Percentiles rank a stretch among this genome's conserved stretches.
phyloP scores from a whole-genome alignment of 2,113 vertebrate genomes.

The Cyprinodon tularosa region DNA sequence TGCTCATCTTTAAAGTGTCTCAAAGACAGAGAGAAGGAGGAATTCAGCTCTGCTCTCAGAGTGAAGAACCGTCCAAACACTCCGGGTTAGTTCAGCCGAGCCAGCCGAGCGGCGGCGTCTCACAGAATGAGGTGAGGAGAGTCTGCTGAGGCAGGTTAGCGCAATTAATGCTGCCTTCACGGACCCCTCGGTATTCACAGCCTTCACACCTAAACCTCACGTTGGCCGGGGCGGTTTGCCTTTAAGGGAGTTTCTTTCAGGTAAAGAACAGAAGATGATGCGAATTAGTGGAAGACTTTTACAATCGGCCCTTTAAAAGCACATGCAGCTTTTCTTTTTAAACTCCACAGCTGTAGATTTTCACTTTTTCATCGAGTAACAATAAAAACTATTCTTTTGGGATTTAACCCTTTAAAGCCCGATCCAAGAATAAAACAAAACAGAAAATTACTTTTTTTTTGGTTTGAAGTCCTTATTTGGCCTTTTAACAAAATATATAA shows the following conservation, averaged over 20 bases:
- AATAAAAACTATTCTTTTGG: too few species aligned
- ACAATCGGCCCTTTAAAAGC: neutral
- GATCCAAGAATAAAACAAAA: too few species aligned
- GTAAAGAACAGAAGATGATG: too few species aligned
- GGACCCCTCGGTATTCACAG: neutral
- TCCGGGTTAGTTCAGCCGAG: neutral
- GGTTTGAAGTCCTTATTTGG: too few species aligned
- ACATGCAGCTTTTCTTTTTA: neutral
- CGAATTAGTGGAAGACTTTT: neutral
- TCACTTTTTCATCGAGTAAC: neutral
- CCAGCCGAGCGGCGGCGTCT: slow-evolving; percentile 33
- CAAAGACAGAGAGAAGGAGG: slow-evolving; percentile 1
- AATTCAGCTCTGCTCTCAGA: neutral
- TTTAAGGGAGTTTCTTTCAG: too few species aligned
- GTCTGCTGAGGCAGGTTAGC: neutral
- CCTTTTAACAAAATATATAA: too few species aligned
- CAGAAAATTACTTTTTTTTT: too few species aligned
- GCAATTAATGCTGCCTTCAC: neutral
- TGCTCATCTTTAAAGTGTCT: slow-evolving; percentile 66
- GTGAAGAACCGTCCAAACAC: too few species aligned
- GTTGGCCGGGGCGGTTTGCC: neutral
- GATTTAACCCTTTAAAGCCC: too few species aligned
- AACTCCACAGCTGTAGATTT: neutral
- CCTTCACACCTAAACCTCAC: neutral
- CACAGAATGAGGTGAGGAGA: neutral